These are phyloP conservation scores for Naso thynnoides DNA, from an alignment of 2,797 vertebrate species.

Conservation along the genomic window DNA sequence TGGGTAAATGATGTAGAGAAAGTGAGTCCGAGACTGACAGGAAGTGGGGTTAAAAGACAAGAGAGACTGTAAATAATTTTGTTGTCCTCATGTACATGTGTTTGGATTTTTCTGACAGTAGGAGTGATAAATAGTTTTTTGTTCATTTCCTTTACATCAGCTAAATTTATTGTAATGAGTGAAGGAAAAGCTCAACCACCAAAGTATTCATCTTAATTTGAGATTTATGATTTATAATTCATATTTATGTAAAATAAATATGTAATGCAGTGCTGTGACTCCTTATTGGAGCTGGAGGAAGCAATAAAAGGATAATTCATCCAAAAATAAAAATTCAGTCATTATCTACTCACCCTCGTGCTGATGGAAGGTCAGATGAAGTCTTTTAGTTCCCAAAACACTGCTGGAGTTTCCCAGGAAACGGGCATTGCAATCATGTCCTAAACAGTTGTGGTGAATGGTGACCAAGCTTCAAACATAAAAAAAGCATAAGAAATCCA, in stretches of 20 bases:
- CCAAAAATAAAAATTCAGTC: too few species aligned
- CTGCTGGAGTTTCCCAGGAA: too few species aligned
- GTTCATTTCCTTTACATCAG: neutral
- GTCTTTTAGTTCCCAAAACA: too few species aligned
- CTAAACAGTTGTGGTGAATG: too few species aligned
- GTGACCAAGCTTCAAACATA: too few species aligned
- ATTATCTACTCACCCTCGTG: too few species aligned
- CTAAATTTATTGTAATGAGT: neutral
- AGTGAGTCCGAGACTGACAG: neutral
- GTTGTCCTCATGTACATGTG: neutral
- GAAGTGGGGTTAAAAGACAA: neutral
- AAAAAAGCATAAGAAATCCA: too few species aligned
- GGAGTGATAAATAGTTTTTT: neutral
- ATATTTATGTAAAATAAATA: slow-evolving; percentile 12
- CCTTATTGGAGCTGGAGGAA: neutral
- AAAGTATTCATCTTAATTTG: too few species aligned
- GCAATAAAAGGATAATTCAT: too few species aligned
- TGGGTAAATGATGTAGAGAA: neutral
- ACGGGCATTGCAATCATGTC: too few species aligned
- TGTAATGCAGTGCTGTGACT: neutral
- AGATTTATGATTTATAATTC: too few species aligned
- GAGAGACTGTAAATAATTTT: neutral
- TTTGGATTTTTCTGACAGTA: slow-evolving; percentile 6
- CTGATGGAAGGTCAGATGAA: too few species aligned
- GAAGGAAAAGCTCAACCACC: neutral